Evolutionary conservation across 2,888 invertebrate species (phyloP).

Genomic region (Ormyrus labotus): DNA sequence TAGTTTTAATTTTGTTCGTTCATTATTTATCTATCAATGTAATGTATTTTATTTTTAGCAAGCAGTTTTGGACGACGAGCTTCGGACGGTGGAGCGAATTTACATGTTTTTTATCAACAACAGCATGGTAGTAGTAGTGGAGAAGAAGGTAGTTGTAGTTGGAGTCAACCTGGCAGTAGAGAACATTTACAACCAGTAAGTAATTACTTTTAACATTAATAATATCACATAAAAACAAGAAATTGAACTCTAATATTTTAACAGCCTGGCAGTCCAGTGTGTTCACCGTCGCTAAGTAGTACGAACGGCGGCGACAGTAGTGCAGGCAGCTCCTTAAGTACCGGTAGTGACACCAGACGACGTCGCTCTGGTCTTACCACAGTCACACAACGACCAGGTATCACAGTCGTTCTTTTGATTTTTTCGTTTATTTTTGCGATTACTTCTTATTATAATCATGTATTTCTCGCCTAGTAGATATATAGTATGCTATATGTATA

Average conservation of each 20-base stretch:
- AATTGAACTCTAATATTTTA: slow-evolving; percentile 31
- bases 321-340: slow-evolving; percentile 77
- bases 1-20: too few species aligned
- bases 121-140: slow-evolving; percentile 69
- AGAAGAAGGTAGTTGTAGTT: slow-evolving; percentile 76
- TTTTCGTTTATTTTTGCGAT: slow-evolving; percentile 9
- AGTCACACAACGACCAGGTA: slow-evolving; percentile 92
- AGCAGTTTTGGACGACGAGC: slow-evolving; percentile 93
- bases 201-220: slow-evolving; percentile 21
- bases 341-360: slow-evolving; percentile 80
- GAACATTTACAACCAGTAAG: slow-evolving; percentile 78
- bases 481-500: slow-evolving; percentile 52
- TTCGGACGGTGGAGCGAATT: slow-evolving; percentile 96
- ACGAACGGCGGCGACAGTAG: slow-evolving; percentile 71
- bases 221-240: background rate
- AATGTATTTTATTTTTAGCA: slow-evolving; percentile 74
- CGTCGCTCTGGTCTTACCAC: slow-evolving; percentile 89
- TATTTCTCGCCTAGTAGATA: slow-evolving; percentile 48
- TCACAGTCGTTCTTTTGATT: too few species aligned
- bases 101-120: slow-evolving; percentile 83
- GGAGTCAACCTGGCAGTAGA: slow-evolving; percentile 79
- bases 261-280: slow-evolving; percentile 74
- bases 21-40: too few species aligned
- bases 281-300: slow-evolving; percentile 74
- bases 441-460: slow-evolving; percentile 26